phyloP scores from a whole-genome alignment of 2,113 vertebrate genomes.

The Rhombomys opimus region DNA sequence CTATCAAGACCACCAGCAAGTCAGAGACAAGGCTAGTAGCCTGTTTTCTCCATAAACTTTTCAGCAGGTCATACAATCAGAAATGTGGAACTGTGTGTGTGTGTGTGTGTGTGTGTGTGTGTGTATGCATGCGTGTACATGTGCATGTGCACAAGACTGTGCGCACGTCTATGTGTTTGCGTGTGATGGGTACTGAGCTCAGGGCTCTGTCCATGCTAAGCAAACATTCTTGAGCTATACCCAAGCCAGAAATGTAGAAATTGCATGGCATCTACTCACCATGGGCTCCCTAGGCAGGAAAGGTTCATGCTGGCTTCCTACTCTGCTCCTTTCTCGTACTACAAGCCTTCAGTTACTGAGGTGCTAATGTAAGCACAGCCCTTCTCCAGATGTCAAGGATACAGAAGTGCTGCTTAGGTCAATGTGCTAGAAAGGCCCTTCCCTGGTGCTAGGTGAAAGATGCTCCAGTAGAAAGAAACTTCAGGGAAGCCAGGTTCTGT shows the following conservation, averaged over 20 bases:
- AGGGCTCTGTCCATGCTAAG: neutral
- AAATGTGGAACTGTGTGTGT: neutral
- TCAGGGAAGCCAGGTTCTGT: neutral
- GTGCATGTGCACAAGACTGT: too few species aligned
- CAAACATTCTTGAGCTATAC: neutral
- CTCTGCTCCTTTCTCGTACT: neutral
- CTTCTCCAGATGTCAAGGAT: neutral
- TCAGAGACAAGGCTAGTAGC: neutral
- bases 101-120: neutral
- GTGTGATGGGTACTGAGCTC: neutral
- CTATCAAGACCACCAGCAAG: slow-evolving; percentile 20
- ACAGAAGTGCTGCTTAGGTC: neutral
- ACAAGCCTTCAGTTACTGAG: neutral
- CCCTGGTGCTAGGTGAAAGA: neutral
- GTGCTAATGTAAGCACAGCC: neutral
- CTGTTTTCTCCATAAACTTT: neutral
- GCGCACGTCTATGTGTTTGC: neutral
- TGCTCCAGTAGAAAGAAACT: neutral
- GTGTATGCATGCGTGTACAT: neutral
- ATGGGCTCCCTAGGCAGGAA: neutral
- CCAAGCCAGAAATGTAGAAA: slow-evolving; percentile 32
- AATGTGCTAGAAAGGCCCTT: neutral
- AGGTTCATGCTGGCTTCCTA: neutral
- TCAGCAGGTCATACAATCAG: neutral
- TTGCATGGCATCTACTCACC: neutral